phyloP scores from a whole-genome alignment of 2,888 invertebrate genomes.

The Nudaria mundana region DNA sequence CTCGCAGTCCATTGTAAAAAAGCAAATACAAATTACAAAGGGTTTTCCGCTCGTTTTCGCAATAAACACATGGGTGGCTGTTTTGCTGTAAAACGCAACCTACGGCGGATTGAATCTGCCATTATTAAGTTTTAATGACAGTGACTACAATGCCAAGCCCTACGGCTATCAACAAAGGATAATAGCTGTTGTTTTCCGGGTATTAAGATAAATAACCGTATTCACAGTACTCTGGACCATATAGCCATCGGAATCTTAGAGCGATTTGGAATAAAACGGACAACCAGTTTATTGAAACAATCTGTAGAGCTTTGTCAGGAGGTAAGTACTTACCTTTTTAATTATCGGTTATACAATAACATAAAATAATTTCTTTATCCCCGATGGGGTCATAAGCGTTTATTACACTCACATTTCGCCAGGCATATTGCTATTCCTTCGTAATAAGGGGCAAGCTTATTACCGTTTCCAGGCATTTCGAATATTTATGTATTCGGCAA shows the following conservation, averaged over 20 bases:
- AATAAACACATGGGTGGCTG: slow-evolving; percentile 49
- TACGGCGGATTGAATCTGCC: slow-evolving; percentile 57
- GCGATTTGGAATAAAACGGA: slow-evolving; percentile 48
- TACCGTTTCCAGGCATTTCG: too few species aligned
- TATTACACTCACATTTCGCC: too few species aligned
- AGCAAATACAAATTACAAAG: slow-evolving; percentile 35
- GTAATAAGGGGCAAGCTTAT: too few species aligned
- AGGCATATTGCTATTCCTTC: too few species aligned
- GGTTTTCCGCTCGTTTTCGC: slow-evolving; percentile 36
- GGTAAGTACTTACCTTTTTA: too few species aligned
- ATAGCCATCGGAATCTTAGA: slow-evolving; percentile 44
- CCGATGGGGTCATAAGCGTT: too few species aligned
- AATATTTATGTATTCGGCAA: too few species aligned
- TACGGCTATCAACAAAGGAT: slow-evolving; percentile 65
- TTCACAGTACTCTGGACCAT: slow-evolving; percentile 37
- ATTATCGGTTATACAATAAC: too few species aligned
- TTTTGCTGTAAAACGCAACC: slow-evolving; percentile 41
- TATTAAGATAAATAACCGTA: slow-evolving; percentile 65
- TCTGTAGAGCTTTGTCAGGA: slow-evolving; percentile 48
- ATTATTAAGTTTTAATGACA: slow-evolving; percentile 77
- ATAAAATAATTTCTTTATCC: too few species aligned
- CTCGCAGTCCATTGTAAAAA: slow-evolving; percentile 28
- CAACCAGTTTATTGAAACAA: too few species aligned
- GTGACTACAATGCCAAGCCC: slow-evolving; percentile 52
- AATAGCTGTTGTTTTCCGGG: slow-evolving; percentile 57